Conservation (phyloP, 2,888 invertebrate species). For the Tridacna gigas region DNA sequence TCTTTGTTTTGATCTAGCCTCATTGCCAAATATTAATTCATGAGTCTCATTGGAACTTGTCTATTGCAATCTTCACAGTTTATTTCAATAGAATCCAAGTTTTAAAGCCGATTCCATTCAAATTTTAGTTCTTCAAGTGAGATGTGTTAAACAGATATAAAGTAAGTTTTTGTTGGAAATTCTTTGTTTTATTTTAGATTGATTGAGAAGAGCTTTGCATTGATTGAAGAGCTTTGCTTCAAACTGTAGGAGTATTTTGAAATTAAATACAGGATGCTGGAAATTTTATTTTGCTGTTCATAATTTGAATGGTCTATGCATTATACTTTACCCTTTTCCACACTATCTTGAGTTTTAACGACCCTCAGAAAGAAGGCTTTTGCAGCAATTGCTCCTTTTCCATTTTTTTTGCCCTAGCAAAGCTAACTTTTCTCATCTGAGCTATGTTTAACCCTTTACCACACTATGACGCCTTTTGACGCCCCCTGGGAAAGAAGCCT, state of each 20-base stretch:
- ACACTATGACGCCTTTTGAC: neutral
- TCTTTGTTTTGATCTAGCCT: slow-evolving; percentile 13
- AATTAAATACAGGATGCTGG: no score
- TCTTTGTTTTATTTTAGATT: neutral
- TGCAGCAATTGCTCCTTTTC: neutral
- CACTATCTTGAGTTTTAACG: neutral
- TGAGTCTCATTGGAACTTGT: slow-evolving; percentile 4
- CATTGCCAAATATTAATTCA: slow-evolving; percentile 23
- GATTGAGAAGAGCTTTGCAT: neutral
- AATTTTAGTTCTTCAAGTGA: neutral
- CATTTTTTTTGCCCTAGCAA: neutral
- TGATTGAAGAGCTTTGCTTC: neutral
- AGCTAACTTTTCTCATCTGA: neutral
- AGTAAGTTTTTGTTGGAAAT: neutral
- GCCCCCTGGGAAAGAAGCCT: neutral
- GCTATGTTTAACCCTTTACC: neutral
- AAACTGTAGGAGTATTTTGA: no score
- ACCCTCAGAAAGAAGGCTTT: neutral
- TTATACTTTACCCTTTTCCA: neutral
- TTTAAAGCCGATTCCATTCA: neutral
- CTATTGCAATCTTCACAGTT: slow-evolving; percentile 18
- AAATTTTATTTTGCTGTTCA: neutral
- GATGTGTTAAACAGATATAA: slow-evolving; percentile 25
- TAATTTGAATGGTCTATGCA: neutral
- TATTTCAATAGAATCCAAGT: slow-evolving; percentile 4